phyloP scores from a whole-genome alignment of 2,888 invertebrate species.

The Lepidocyrtoides sp. region DNA sequence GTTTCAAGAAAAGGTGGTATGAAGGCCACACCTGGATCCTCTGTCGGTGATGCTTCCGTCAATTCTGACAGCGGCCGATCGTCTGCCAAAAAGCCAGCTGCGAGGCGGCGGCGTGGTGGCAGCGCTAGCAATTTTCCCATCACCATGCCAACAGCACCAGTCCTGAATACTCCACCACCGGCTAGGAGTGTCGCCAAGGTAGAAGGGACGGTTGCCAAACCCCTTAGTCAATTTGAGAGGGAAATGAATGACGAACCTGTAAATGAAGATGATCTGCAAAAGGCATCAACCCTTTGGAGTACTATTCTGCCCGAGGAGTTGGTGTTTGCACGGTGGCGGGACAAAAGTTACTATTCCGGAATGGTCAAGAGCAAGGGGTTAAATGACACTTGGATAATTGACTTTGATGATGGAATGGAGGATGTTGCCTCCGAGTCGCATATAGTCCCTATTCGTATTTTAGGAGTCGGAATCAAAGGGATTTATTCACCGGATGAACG shows the following conservation, averaged over 20 bases:
- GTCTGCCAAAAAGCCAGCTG: conserved; percentile 50
- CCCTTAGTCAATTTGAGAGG: conserved; percentile 68
- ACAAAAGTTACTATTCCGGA: conserved; percentile 90
- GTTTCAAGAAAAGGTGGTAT: neutral
- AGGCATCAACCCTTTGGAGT: conserved; percentile 72
- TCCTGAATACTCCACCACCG: conserved; percentile 60
- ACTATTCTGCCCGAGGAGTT: conserved; percentile 62
- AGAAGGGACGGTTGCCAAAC: conserved; percentile 72
- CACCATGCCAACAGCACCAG: conserved; percentile 2
- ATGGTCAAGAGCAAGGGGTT: conserved; percentile 89
- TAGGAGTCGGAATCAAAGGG: conserved; percentile 79
- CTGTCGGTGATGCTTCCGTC: neutral
- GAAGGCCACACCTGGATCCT: conserved; percentile 4
- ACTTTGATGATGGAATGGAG: conserved; percentile 89
- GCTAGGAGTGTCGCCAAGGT: conserved; percentile 70
- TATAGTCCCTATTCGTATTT: conserved; percentile 83
- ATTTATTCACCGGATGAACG: conserved; percentile 82
- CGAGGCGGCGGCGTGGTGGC: conserved; percentile 59
- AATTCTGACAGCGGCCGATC: neutral
- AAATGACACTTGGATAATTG: conserved; percentile 89
- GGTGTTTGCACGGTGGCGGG: conserved; percentile 91
- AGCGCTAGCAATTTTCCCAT: conserved; percentile 72
- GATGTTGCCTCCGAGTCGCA: conserved; percentile 84
- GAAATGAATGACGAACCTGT: conserved; percentile 80
- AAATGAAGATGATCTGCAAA: conserved; percentile 13